These are phyloP conservation scores for Lethenteron camtschaticum DNA, from an alignment of 2,113 vertebrate genomes.

Conservation along the genomic window DNA sequence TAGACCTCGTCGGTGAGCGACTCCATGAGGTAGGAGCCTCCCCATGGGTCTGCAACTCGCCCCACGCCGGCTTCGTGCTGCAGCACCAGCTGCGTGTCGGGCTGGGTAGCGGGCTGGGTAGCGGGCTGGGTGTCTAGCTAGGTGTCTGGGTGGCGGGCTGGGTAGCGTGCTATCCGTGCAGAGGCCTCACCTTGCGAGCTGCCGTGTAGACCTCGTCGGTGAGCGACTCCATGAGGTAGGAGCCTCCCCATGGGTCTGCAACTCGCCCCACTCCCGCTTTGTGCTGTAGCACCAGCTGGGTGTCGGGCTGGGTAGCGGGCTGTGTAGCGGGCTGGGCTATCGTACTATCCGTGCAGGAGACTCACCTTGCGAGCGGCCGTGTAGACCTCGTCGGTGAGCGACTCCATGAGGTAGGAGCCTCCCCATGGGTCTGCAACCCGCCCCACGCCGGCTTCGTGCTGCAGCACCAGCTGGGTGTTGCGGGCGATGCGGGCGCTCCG, in stretches of 20 bases:
- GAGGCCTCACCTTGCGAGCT: background rate
- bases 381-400: background rate
- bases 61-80: too few species aligned
- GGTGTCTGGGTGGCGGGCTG: too few species aligned
- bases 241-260: background rate
- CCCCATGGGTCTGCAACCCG: background rate
- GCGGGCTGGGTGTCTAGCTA: too few species aligned
- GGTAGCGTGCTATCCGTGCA: too few species aligned
- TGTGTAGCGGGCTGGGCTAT: too few species aligned
- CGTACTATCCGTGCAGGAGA: too few species aligned
- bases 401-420: background rate
- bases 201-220: background rate
- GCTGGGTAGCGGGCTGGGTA: too few species aligned
- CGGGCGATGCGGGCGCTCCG: background rate
- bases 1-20: too few species aligned
- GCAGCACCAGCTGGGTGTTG: constrained; percentile 2
- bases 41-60: too few species aligned
- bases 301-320: background rate
- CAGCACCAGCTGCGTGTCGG: too few species aligned
- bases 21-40: too few species aligned
- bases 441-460: background rate
- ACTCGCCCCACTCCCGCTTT: background rate
- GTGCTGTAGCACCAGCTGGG: background rate
- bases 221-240: background rate
- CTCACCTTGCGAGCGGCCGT: background rate